Conservation (phyloP, 2,797 vertebrate genomes). For the Poeciliopsis gracilis region DNA sequence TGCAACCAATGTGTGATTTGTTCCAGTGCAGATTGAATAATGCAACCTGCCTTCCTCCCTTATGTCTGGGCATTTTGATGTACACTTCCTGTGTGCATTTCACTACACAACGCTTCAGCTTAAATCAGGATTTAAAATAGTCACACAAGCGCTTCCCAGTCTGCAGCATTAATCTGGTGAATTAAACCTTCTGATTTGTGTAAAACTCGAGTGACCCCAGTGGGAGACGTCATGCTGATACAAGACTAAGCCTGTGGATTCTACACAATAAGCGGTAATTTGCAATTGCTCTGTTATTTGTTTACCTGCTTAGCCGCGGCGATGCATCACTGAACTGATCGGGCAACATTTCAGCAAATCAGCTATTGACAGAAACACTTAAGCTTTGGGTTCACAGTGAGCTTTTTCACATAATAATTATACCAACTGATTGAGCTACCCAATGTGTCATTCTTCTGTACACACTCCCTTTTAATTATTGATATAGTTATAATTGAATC, state of each 20-base stretch:
- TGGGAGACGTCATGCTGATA: neutral
- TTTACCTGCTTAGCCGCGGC: neutral
- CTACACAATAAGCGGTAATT: constrained; percentile 3
- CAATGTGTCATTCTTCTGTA: neutral
- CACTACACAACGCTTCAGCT: no score
- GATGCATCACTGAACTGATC: neutral
- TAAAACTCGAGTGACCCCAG: neutral
- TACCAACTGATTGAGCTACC: neutral
- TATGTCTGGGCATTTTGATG: neutral
- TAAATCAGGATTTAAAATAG: neutral
- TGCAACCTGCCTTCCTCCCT: neutral
- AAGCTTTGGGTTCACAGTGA: neutral
- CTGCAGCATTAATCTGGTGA: neutral
- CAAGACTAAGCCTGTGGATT: constrained; percentile 3
- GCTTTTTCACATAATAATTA: neutral
- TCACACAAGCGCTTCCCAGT: neutral
- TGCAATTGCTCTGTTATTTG: neutral
- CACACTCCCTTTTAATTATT: neutral
- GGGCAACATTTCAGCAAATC: neutral
- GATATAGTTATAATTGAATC: neutral
- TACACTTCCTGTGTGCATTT: neutral
- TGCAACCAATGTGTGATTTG: neutral
- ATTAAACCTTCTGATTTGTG: constrained; percentile 1
- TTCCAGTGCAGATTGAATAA: neutral
- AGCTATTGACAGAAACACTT: neutral